Evolutionary conservation across 2,888 invertebrate species (phyloP).

Genomic region (Hoplodrina ambigua): DNA sequence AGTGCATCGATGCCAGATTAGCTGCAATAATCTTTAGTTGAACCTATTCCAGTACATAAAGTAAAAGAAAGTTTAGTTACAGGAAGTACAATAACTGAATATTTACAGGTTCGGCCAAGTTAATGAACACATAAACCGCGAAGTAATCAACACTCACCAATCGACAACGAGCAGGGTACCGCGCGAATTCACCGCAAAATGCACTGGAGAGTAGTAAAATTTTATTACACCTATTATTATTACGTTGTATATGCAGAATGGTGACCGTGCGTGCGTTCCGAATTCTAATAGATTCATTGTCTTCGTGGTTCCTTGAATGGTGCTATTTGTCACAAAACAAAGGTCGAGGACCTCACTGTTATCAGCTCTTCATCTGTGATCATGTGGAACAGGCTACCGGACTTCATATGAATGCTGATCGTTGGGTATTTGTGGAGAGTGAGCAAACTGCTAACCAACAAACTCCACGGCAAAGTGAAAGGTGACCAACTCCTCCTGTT

Average conservation of each 20-base stretch:
- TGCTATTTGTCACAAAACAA: conserved; percentile 71
- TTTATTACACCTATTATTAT: conserved; percentile 72
- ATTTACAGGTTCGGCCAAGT: conserved; percentile 27
- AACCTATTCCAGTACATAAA: not conserved
- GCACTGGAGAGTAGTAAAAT: conserved; percentile 71
- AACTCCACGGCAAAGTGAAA: conserved; percentile 45
- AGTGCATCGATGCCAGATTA: not conserved
- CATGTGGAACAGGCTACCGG: conserved; percentile 65
- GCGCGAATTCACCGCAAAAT: conserved; percentile 61
- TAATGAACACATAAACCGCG: conserved; percentile 42
- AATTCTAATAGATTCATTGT: conserved; percentile 85
- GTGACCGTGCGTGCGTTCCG: conserved; percentile 71
- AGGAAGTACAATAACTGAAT: conserved; percentile 11
- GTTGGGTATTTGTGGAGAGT: conserved; percentile 33
- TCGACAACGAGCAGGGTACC: conserved; percentile 42
- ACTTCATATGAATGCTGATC: conserved; percentile 61
- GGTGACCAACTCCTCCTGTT: conserved; percentile 45
- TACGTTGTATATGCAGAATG: conserved; percentile 71
- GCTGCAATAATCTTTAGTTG: not conserved
- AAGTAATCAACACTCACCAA: conserved; percentile 44
- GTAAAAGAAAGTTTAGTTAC: conserved; percentile 27
- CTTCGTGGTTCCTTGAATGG: conserved; percentile 70
- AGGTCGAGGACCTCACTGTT: conserved; percentile 66
- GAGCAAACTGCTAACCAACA: conserved; percentile 18
- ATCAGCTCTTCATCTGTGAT: conserved; percentile 56